Base-by-base conservation (phyloP, 35 echinoderm and acorn worm species). In the Ptychodera flava region DNA sequence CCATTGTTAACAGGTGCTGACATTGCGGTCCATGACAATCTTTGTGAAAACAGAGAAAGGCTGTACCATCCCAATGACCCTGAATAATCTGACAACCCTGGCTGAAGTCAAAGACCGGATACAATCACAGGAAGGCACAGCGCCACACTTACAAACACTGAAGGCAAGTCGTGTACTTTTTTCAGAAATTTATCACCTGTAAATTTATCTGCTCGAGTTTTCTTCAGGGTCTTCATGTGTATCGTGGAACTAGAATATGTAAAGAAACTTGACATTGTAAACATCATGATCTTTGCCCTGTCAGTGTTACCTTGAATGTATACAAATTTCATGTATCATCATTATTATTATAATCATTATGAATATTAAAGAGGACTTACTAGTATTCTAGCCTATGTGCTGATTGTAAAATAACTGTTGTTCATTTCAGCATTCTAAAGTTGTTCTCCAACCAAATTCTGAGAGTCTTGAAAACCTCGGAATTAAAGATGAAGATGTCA, bases 61-160 rank as follows among this genome's bases (percentile, higher is more conserved):
- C 29, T 29, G 36, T 1, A 87, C 85, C 0, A 38, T 91, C 33
- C 78, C 78, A 16, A 12, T 91, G 33, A 29, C 35, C 27, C 76
- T 91, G 33, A 78, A 91, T 32, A 91, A 91, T 76, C 27, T 91
- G 30, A 86, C 84, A 28, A 82, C 84, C 1, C 78, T 91, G 31
- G 1, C n/a, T 10, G 89, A 91, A 30, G 37, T 91, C 29, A 91
- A 86, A 28, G 22, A 16, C 30, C 85, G 78, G 34, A 82, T 91
- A 34, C 31, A 91, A 29, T 35, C 38, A 34, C 77, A 64, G 32
- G 37, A 86, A 36, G 82, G 34, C 30, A 30, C 2, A 15, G 34
- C 35, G 37, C 28, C 82, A 37, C 16, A 37, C n/a, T 36, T 0
- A 30, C 16, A 36, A 2, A 36, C 30, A 28, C 34, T 83, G 28